A percentile compares a stretch with the other conserved stretches of the same genome.
phyloP scores from a whole-genome alignment of 2,888 invertebrate genomes.

The Marasmarcha lunaedactyla region DNA sequence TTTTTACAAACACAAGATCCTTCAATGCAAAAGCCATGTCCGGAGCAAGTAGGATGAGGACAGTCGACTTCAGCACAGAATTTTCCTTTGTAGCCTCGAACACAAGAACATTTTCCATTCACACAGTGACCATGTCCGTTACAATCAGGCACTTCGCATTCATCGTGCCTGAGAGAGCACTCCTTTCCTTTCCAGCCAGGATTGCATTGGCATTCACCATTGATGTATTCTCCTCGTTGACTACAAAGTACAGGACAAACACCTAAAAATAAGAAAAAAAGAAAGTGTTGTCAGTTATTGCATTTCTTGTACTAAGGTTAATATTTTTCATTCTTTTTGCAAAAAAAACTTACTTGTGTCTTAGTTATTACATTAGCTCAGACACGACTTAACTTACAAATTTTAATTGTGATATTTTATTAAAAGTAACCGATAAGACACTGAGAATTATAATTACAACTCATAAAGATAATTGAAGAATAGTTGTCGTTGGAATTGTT shows the following conservation, averaged over 20 bases:
- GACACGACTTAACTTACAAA: too few relatives aligned
- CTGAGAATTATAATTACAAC: too few relatives aligned
- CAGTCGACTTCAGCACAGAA: constrained; percentile 95
- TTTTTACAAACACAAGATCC: constrained; percentile 96
- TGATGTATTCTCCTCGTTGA: constrained; percentile 95
- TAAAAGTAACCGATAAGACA: too few relatives aligned
- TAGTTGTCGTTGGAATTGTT: too few relatives aligned
- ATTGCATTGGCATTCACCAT: constrained; percentile 97
- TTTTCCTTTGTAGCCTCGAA: constrained; percentile 93
- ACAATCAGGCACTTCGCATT: constrained; percentile 97
- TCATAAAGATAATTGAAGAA: too few relatives aligned
- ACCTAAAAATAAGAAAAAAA: constrained; percentile 63
- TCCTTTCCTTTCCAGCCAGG: constrained; percentile 99
- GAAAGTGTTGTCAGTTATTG: too few relatives aligned
- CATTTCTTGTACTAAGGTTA: too few relatives aligned
- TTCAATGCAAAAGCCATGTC: constrained; percentile 94
- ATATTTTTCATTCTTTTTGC: too few relatives aligned
- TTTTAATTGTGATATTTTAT: too few relatives aligned
- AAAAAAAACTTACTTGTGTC: too few relatives aligned
- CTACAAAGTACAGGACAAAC: constrained; percentile 97
- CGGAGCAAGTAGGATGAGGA: constrained; percentile 93
- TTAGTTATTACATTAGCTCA: too few relatives aligned
- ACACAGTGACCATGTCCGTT: constrained; percentile 96
- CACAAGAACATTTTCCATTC: constrained; percentile 95
- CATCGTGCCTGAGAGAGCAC: constrained; percentile 93